Evolutionary conservation across 2,113 vertebrate species (phyloP).

Genomic region (Pelecanoides urinatrix): DNA sequence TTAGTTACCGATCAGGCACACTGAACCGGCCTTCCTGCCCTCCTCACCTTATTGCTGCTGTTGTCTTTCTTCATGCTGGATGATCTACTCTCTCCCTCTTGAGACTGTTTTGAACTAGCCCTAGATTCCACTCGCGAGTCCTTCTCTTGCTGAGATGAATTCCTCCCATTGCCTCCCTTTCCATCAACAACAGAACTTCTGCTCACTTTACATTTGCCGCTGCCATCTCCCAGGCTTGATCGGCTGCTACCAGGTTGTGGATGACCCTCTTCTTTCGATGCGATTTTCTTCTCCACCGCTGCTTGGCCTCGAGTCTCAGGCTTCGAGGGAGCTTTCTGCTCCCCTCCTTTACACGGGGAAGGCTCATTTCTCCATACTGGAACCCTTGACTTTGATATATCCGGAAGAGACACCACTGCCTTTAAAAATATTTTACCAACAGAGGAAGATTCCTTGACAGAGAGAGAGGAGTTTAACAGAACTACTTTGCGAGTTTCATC

Average conservation of each 20-base stretch:
- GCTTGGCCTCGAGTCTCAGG: not conserved
- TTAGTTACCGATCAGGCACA: slow-evolving; percentile 1
- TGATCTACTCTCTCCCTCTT: slow-evolving; percentile 63
- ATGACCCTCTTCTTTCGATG: not conserved
- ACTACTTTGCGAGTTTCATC: not conserved
- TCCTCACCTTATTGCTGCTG: slow-evolving; percentile 72
- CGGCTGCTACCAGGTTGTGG: not conserved
- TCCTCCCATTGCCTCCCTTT: slow-evolving; percentile 57
- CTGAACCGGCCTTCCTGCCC: slow-evolving; percentile 19
- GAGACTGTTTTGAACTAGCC: slow-evolving; percentile 56
- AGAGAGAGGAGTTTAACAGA: not conserved
- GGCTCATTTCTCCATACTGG: not conserved
- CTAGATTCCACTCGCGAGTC: slow-evolving; percentile 61
- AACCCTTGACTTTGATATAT: slow-evolving; percentile 39
- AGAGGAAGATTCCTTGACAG: not conserved
- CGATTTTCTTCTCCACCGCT: slow-evolving; percentile 32
- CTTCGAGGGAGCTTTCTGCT: slow-evolving; percentile 45
- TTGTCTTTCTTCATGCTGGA: slow-evolving; percentile 45
- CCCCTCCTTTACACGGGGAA: not conserved
- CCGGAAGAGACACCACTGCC: slow-evolving; percentile 22
- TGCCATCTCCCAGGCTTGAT: slow-evolving; percentile 18
- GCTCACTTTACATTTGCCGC: slow-evolving; percentile 10
- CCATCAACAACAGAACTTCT: not conserved
- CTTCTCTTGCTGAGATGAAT: slow-evolving; percentile 60
- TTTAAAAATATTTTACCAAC: slow-evolving; percentile 3